phyloP scores from a whole-genome alignment of 2,113 vertebrate species.

The Gymnocephalus cernua region DNA sequence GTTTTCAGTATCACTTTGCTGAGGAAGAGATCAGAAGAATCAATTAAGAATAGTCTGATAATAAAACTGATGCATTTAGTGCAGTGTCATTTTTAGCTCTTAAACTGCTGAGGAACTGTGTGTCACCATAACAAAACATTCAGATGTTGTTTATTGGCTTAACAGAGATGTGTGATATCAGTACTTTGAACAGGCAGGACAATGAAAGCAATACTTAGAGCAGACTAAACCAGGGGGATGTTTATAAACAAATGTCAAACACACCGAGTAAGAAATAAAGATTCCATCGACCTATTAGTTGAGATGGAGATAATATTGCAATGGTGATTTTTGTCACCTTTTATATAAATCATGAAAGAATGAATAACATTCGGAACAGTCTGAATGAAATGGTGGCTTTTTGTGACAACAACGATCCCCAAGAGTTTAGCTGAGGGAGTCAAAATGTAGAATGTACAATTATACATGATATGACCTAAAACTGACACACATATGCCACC shows the following conservation, averaged over 20 bases:
- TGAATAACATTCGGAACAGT: conserved; percentile 37
- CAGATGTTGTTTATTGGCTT: conserved; percentile 12
- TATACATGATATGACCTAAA: conserved; percentile 60
- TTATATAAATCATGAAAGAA: conserved; percentile 68
- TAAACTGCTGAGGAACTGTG: neutral
- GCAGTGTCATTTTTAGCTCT: conserved; percentile 10
- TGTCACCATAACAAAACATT: conserved; percentile 18
- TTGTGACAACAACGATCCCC: conserved; percentile 44
- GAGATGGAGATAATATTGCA: conserved; percentile 40
- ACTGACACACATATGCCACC: conserved; percentile 66
- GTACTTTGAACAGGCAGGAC: conserved; percentile 2
- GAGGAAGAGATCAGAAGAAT: conserved; percentile 6
- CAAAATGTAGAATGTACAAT: conserved; percentile 25
- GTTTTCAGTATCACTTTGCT: conserved; percentile 21
- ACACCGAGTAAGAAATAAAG: conserved; percentile 33
- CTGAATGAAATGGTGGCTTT: conserved; percentile 12
- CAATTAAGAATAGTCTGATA: neutral
- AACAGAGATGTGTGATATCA: conserved; percentile 5
- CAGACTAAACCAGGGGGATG: conserved; percentile 13
- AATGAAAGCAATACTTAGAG: conserved; percentile 11
- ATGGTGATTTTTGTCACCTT: conserved; percentile 42
- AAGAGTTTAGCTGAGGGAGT: conserved; percentile 49
- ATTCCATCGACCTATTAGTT: conserved; percentile 34
- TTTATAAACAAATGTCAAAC: conserved; percentile 55
- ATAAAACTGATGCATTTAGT: neutral